Conservation (phyloP, 2,797 vertebrate species). For the Artibeus lituratus region DNA sequence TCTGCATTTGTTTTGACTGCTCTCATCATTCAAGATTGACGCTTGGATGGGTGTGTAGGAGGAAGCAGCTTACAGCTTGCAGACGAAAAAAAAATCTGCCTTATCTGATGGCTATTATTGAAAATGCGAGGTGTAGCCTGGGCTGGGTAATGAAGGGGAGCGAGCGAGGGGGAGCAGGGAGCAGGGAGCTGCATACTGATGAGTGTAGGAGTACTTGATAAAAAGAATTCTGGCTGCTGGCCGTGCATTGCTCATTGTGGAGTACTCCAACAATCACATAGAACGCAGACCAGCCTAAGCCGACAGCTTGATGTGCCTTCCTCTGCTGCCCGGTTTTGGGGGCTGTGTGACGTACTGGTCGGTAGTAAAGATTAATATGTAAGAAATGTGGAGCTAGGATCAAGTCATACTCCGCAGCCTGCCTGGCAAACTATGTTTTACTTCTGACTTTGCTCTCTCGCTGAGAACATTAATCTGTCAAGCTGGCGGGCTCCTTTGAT, state of each 20-base stretch:
- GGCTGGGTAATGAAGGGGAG: constrained; percentile 89
- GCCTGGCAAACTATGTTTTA: constrained; percentile 85
- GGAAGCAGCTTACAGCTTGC: constrained; percentile 88
- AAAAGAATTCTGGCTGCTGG: constrained; percentile 94
- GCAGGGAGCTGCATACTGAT: constrained; percentile 97
- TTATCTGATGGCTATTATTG: constrained; percentile 96
- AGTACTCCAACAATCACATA: constrained; percentile 87
- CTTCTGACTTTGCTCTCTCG: constrained; percentile 84
- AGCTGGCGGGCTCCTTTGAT: constrained; percentile 99
- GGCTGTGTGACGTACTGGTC: constrained; percentile 83
- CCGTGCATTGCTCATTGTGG: constrained; percentile 90
- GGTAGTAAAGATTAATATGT: constrained; percentile 86
- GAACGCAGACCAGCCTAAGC: constrained; percentile 86
- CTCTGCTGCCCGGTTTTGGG: constrained; percentile 71
- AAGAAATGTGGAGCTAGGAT: constrained; percentile 85
- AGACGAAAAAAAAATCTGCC: constrained; percentile 87
- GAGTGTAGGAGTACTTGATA: constrained; percentile 99
- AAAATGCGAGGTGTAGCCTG: constrained; percentile 89
- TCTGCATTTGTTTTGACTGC: constrained; percentile 89
- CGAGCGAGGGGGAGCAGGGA: constrained; percentile 85
- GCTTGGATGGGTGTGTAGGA: constrained; percentile 89
- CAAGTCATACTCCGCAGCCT: constrained; percentile 81
- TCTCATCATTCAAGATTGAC: constrained; percentile 89
- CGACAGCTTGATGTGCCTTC: constrained; percentile 85
- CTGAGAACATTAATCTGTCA: constrained; percentile 85